Evolutionary conservation across 2,113 vertebrate species (phyloP).

Genomic region (Psittacara wagleri): DNA sequence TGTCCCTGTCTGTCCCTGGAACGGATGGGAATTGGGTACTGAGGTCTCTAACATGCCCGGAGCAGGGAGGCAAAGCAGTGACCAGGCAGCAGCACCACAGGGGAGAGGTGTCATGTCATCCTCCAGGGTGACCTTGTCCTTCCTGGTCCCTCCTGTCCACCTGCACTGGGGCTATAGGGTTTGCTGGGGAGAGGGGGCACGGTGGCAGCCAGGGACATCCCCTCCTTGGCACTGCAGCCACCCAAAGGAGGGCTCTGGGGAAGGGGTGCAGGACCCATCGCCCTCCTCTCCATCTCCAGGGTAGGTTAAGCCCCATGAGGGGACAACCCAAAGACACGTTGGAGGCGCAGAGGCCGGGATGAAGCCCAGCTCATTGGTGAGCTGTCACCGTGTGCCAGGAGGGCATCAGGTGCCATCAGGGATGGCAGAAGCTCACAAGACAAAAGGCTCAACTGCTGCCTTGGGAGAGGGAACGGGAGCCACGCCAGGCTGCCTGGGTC

Average conservation of each 20-base stretch:
- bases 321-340: neutral
- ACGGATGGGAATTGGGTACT: neutral
- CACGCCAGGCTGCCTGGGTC: neutral
- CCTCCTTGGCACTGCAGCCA: neutral
- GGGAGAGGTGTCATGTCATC: neutral
- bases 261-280: neutral
- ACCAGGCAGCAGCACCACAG: neutral
- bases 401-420: neutral
- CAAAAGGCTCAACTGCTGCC: neutral
- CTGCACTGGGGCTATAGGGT: no score
- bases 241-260: neutral
- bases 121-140: neutral
- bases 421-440: neutral
- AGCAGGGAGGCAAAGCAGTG: neutral
- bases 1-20: neutral
- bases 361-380: fast-evolving
- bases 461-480: neutral
- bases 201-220: neutral
- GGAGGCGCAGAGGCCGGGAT: neutral
- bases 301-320: neutral
- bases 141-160: neutral
- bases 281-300: neutral
- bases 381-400: neutral
- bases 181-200: neutral
- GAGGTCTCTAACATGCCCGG: fast-evolving